Base-by-base conservation (phyloP, 2,113 vertebrate genomes). In the Trochalopteron elliotii region DNA sequence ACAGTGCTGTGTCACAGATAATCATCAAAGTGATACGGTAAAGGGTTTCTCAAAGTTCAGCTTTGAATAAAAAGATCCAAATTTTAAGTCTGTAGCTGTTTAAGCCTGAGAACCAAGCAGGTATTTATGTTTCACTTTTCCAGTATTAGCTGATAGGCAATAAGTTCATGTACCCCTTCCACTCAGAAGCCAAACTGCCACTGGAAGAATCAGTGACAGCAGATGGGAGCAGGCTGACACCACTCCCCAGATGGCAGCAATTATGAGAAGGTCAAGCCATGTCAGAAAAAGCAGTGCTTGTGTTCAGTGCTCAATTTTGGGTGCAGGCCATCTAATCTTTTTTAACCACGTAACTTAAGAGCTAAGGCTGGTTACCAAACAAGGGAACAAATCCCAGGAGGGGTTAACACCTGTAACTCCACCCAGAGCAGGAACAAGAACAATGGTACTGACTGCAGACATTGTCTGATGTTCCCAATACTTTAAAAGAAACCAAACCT, bases 1-100 rank as follows among this genome's bases (percentile, higher is more conserved):
- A 95, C 92, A 86, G 93, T 70, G 76, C 94, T 92, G 78, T 94
- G 92, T 79, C 87, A 93, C 75, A 92, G 60, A 87, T 75, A 89
- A 88, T 68, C 24, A 9, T 39, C 81, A 92, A 88, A 97, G 78
- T 44, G 65, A 90, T 70, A 77, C 2, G 10, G 44, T 31, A 80
- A 91, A 87, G 22, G 35, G 49, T 57, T 83, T 85, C 81, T 60
- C 59, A 95, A 92, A 65, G 59, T 55, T 91, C 23, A 83, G 12
- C 42, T 92, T 80, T 57, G 23, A 94, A 42, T 88, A 69, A 89
- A 93, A 86, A 75, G 39, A 86, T 57, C 8, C 52, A 69, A 37
- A 76, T 37, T 79, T 55, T 60, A 64, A 40, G 28, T 60, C 64
- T 45, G 14, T 45, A 75, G 80, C 35, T 72, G 56, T 80, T 91